A percentile compares a stretch with the other conserved stretches of the same genome.
Evolutionary conservation across 2,113 vertebrate genomes (phyloP).

Genomic region (Tachycineta bicolor): DNA sequence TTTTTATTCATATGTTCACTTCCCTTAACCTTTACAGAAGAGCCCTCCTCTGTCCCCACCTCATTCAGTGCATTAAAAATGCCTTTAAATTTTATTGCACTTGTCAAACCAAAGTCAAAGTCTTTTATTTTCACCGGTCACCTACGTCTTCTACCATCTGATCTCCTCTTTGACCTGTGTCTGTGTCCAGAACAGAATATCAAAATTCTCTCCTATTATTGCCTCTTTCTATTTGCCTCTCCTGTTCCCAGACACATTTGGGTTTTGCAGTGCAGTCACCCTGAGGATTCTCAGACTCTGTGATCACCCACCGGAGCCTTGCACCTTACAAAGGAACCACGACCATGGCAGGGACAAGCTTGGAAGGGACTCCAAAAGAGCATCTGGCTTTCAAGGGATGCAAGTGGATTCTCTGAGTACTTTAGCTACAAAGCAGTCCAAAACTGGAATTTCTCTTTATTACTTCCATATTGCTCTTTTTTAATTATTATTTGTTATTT

Average conservation of each 20-base stretch:
- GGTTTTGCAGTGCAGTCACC: background rate
- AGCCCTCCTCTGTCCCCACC: background rate
- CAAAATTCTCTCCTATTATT: background rate
- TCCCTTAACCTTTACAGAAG: background rate
- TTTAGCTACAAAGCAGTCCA: background rate
- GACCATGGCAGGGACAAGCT: background rate
- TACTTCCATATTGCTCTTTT: background rate
- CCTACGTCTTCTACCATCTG: background rate
- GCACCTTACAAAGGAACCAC: background rate
- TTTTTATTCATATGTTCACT: background rate
- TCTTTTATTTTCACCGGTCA: background rate
- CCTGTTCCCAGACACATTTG: background rate
- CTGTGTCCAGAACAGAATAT: background rate
- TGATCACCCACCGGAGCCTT: fast-evolving
- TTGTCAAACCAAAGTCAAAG: background rate
- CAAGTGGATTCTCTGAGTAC: background rate
- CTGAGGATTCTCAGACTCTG: background rate
- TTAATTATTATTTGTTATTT: background rate
- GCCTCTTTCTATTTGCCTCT: background rate
- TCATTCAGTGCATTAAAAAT: background rate
- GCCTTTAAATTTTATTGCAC: background rate
- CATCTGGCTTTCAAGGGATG: background rate
- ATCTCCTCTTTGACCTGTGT: background rate
- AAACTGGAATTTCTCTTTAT: background rate
- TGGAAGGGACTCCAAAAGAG: background rate